Percentiles rank a stretch among this genome's conserved stretches.
phyloP scores from a whole-genome alignment of 1,140 invertebrate species.

The Campoletis sonorensis region DNA sequence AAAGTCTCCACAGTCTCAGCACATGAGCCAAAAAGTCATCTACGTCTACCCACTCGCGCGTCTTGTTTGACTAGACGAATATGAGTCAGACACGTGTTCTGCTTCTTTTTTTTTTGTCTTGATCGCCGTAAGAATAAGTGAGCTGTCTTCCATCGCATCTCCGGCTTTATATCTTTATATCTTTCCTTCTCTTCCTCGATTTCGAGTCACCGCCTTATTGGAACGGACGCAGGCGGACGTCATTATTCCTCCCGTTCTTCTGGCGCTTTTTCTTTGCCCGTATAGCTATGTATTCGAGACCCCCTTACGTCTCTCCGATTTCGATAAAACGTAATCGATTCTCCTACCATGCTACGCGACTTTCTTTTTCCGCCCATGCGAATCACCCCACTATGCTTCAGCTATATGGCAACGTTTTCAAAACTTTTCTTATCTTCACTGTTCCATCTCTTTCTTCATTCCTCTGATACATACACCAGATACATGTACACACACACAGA shows the following conservation, averaged over 20 bases:
- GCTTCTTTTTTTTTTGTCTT: neutral
- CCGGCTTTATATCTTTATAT: conserved; percentile 28
- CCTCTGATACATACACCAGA: neutral
- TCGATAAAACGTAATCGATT: conserved; percentile 55
- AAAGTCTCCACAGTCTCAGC: too few relatives aligned
- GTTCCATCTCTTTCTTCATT: conserved; percentile 18
- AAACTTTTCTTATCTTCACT: conserved; percentile 54
- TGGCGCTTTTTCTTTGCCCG: conserved; percentile 20
- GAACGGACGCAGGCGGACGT: conserved; percentile 46
- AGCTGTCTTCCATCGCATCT: conserved; percentile 7
- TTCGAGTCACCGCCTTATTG: conserved; percentile 42
- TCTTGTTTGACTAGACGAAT: conserved; percentile 51
- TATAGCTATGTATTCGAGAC: neutral
- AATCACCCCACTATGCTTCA: conserved; percentile 23
- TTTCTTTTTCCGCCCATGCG: conserved; percentile 27
- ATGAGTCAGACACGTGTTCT: conserved; percentile 51
- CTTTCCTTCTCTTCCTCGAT: neutral
- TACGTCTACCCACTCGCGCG: neutral
- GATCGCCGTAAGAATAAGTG: neutral
- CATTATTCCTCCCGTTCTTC: conserved; percentile 46
- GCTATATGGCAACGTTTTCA: conserved; percentile 49
- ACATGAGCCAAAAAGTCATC: neutral
- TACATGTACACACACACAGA: neutral
- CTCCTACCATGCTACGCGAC: conserved; percentile 27
- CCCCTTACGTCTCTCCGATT: conserved; percentile 44